A percentile compares a stretch with the other conserved stretches of the same genome.
These are phyloP conservation scores for Sebastolobus alascanus DNA, from an alignment of 2,797 vertebrate genomes.

Conservation along the genomic window DNA sequence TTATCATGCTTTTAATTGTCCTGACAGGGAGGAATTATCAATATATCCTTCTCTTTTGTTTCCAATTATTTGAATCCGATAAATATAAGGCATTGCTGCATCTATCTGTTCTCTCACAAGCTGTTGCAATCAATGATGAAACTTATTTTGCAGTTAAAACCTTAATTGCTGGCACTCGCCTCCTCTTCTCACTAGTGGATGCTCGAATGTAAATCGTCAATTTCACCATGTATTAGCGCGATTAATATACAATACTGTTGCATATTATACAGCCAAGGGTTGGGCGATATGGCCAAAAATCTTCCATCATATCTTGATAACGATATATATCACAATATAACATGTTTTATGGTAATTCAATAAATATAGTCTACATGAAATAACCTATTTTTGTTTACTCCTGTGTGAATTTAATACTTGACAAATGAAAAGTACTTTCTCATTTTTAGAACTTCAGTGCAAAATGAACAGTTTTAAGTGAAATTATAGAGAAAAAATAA, in stretches of 20 bases:
- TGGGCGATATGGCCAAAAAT: no score
- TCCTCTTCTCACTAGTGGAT: not conserved
- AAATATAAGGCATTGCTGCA: not conserved
- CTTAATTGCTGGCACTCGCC: not conserved
- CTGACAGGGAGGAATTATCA: not conserved
- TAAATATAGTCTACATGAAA: no score
- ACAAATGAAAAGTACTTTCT: no score
- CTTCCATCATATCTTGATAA: no score
- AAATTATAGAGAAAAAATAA: no score
- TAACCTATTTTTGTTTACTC: no score
- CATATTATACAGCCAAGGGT: not conserved
- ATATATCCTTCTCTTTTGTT: not conserved
- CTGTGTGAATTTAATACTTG: no score
- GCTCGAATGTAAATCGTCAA: not conserved
- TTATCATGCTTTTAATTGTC: constrained; percentile 31
- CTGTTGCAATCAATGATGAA: not conserved
- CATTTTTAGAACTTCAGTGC: no score
- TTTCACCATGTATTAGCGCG: not conserved
- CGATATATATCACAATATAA: not conserved
- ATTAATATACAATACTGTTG: not conserved
- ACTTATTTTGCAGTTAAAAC: not conserved
- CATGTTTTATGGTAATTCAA: no score
- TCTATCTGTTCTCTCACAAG: not conserved
- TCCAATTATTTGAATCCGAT: not conserved
- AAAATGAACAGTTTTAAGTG: no score